Conservation (phyloP, 2,797 vertebrate genomes). For the Leptoclinus maculatus region DNA sequence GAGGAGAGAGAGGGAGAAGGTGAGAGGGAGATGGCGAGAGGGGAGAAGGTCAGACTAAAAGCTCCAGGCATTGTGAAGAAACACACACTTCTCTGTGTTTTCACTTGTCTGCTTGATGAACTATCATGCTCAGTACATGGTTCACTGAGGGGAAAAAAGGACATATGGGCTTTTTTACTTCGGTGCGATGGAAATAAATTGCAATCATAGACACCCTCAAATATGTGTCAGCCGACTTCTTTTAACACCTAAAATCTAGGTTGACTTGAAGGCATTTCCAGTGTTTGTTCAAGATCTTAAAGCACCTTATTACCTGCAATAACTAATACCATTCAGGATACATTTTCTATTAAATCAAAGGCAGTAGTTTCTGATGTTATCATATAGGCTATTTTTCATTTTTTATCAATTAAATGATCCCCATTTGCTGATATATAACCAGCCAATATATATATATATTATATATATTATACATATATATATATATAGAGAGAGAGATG, state of each 20-base stretch:
- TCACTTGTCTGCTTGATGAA: slow-evolving; percentile 80
- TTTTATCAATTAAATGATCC: background rate
- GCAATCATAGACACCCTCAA: slow-evolving; percentile 31
- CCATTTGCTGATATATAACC: background rate
- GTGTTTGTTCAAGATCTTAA: background rate
- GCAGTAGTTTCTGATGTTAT: background rate
- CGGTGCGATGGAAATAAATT: slow-evolving; percentile 42
- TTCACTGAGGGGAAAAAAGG: slow-evolving; percentile 14
- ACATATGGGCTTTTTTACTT: background rate
- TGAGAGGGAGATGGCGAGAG: slow-evolving; percentile 60
- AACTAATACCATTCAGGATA: background rate
- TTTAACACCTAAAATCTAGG: slow-evolving; percentile 27
- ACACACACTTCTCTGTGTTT: slow-evolving; percentile 75
- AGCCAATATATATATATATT: too few relatives aligned
- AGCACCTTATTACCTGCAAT: background rate
- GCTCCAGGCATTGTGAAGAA: slow-evolving; percentile 67
- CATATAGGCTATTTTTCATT: background rate
- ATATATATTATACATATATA: too few relatives aligned
- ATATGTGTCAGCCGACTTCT: slow-evolving; percentile 18
- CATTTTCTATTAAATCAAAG: background rate
- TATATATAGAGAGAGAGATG: too few relatives aligned
- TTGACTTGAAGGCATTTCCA: slow-evolving; percentile 8
- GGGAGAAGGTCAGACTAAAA: slow-evolving; percentile 73
- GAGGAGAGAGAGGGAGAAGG: slow-evolving; percentile 58
- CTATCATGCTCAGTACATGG: slow-evolving; percentile 58